These are phyloP conservation scores for Iguana delicatissima DNA, from an alignment of 2,797 vertebrate species.

Conservation along the genomic window DNA sequence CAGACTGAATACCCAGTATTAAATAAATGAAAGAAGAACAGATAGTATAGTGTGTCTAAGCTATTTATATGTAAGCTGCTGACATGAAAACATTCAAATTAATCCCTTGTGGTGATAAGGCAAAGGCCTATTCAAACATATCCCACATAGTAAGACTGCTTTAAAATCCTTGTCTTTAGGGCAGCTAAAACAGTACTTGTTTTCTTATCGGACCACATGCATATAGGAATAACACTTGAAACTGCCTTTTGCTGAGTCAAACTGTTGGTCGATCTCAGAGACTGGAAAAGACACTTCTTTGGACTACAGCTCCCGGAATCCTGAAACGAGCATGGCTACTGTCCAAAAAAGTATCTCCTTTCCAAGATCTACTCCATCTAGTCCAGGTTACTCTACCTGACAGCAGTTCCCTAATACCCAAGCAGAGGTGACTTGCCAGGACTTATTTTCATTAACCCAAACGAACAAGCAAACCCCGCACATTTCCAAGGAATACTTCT, in stretches of 20 bases:
- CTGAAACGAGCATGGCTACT: too few relatives aligned
- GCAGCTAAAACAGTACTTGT: background rate
- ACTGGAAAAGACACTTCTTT: too few relatives aligned
- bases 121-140: background rate
- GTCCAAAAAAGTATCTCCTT: too few relatives aligned
- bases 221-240: background rate
- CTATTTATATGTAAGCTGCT: background rate
- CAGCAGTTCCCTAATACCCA: background rate
- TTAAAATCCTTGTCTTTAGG: background rate
- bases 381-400: background rate
- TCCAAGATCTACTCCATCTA: background rate
- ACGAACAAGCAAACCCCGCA: background rate
- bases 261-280: too few relatives aligned
- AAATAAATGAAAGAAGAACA: background rate
- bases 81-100: background rate
- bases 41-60: background rate
- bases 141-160: background rate
- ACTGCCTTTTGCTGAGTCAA: background rate
- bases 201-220: background rate
- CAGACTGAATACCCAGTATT: background rate
- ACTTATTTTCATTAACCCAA: background rate
- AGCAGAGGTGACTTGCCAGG: background rate
- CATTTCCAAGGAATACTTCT: background rate
- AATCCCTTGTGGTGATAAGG: background rate
- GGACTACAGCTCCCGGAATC: too few relatives aligned